Percentiles rank a stretch among this genome's conserved stretches.
Evolutionary conservation across 1,140 invertebrate genomes (phyloP).

Genomic region (Achatina immaculata): DNA sequence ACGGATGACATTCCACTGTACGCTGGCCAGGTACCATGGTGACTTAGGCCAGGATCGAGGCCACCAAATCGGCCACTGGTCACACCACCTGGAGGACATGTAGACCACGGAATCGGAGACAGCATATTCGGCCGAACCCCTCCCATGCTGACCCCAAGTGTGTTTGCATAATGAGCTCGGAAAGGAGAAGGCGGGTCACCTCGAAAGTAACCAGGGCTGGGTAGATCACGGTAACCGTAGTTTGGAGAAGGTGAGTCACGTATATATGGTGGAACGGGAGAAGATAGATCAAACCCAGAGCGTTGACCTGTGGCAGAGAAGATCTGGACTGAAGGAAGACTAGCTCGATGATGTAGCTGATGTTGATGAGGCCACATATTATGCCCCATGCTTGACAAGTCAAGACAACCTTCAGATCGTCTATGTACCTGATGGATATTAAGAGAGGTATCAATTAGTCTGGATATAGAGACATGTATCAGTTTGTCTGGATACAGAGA

Average conservation of each 20-base stretch:
- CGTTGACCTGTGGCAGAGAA: slow-evolving; percentile 28
- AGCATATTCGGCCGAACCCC: slow-evolving; percentile 23
- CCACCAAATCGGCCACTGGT: slow-evolving; percentile 31
- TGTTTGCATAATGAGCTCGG: slow-evolving; percentile 17
- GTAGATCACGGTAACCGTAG: not conserved
- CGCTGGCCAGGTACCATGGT: slow-evolving; percentile 50
- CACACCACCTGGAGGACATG: slow-evolving; percentile 31
- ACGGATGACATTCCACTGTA: slow-evolving; percentile 41
- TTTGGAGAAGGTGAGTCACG: slow-evolving; percentile 18
- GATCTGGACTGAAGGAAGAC: slow-evolving; percentile 52
- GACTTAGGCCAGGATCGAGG: slow-evolving; percentile 40
- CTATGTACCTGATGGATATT: slow-evolving; percentile 49
- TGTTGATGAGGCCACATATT: slow-evolving; percentile 49
- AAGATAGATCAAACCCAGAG: slow-evolving; percentile 13
- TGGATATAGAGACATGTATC: too few relatives aligned
- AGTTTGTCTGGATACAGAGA: too few relatives aligned
- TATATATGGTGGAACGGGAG: slow-evolving; percentile 13
- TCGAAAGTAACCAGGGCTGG: slow-evolving; percentile 15
- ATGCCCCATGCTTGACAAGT: slow-evolving; percentile 50
- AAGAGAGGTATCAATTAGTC: too few relatives aligned
- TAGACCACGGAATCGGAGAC: slow-evolving; percentile 44
- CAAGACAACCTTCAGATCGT: slow-evolving; percentile 62
- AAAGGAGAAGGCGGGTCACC: slow-evolving; percentile 18
- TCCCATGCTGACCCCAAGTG: slow-evolving; percentile 12
- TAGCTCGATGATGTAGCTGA: slow-evolving; percentile 53